Conservation (phyloP, 2,113 vertebrate species). For the Turdus rufiventris region DNA sequence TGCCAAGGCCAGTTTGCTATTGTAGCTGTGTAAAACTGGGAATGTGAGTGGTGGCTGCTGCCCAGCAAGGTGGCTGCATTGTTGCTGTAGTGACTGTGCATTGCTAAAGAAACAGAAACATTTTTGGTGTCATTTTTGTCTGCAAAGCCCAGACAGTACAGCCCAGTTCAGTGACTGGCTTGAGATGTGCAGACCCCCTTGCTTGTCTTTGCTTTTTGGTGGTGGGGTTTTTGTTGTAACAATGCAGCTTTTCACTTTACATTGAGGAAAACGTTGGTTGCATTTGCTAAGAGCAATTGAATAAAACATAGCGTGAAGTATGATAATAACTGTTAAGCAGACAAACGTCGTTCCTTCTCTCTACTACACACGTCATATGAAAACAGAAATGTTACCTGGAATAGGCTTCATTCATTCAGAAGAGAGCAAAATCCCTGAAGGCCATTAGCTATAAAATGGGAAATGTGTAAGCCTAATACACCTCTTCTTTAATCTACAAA, state of each 20-base stretch:
- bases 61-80: background rate
- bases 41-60: background rate
- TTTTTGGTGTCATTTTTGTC: background rate
- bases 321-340: background rate
- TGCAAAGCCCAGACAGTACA: background rate
- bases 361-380: background rate
- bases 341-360: background rate
- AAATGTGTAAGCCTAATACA: background rate
- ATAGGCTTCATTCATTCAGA: background rate
- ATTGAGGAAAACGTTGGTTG: background rate
- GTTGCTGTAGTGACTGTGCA: background rate
- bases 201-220: background rate
- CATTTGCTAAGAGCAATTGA: background rate
- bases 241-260: background rate
- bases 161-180: accelerated
- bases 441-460: background rate
- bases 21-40: background rate
- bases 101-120: background rate
- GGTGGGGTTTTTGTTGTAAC: background rate
- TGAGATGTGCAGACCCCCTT: background rate
- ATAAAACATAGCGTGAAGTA: background rate
- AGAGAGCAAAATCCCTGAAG: background rate
- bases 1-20: background rate
- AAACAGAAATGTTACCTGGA: background rate
- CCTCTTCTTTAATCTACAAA: background rate